phyloP scores from a whole-genome alignment of 2,888 invertebrate genomes.

The Malthinus seriepunctatus region DNA sequence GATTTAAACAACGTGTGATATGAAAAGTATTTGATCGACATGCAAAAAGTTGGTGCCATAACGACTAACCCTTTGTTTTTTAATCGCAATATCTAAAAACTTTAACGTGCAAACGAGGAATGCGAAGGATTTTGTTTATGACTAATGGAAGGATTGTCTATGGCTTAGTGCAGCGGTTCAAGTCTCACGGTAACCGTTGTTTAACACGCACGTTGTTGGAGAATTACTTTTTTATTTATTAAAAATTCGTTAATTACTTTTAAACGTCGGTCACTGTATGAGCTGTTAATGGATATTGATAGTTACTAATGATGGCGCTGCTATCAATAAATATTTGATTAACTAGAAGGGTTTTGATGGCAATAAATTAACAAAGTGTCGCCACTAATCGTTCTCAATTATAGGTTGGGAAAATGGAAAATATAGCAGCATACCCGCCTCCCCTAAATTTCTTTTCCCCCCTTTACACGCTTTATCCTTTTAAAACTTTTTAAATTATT shows the following conservation, averaged over 20 bases:
- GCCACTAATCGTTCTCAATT: conserved; percentile 13
- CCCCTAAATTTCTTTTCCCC: not conserved
- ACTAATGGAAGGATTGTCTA: conserved; percentile 40
- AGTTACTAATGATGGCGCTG: conserved; percentile 31
- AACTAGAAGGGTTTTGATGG: conserved; percentile 37
- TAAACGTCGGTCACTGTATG: conserved; percentile 39
- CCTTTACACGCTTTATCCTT: too few species aligned
- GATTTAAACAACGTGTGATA: not conserved
- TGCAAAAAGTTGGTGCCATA: conserved; percentile 28
- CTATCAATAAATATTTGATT: conserved; percentile 44
- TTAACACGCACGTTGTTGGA: conserved; percentile 46
- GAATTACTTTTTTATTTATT: conserved; percentile 30
- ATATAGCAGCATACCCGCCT: not conserved
- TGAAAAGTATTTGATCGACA: conserved; percentile 12
- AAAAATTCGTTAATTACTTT: conserved; percentile 41
- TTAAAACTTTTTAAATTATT: too few species aligned
- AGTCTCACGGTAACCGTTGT: conserved; percentile 43
- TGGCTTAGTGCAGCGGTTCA: conserved; percentile 36
- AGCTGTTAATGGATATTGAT: conserved; percentile 43
- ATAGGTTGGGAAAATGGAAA: not conserved
- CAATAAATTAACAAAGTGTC: conserved; percentile 32
- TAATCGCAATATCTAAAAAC: conserved; percentile 31
- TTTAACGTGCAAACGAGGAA: conserved; percentile 33
- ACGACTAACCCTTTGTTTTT: conserved; percentile 35
- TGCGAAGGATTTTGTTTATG: conserved; percentile 37